Base-by-base conservation (phyloP, 2,888 invertebrate genomes). In the Dastarcus helophoroides region DNA sequence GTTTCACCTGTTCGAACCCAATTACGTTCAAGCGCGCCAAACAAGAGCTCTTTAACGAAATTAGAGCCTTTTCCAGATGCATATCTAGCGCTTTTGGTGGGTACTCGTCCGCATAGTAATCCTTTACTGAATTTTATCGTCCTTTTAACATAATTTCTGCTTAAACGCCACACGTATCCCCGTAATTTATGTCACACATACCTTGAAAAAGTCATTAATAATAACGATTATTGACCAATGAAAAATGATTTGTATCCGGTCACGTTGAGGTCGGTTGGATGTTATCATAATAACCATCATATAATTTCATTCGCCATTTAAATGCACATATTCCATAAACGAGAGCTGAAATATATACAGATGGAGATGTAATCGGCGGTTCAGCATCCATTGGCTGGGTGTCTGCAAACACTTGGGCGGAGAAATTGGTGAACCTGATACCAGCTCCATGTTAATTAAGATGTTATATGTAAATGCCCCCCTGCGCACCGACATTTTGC, bases 391-490 rank as follows among this genome's bases (percentile, higher is more conserved):
- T 26, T 40, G 44, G 48, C 45, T 50, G 47, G n/a, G 53, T 47
- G 50, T 50, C 42, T 43, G 44, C 48, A 53, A 55, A 50, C 50
- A 53, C 45, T 51, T 54, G 54, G 56, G 56, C 54, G 55, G 48
- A 42, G 39, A 48, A 44, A 41, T 44, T 48, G 45, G 44, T 44
- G 43, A 43, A 43, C 43, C 39, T 38, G 40, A 42, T 46, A 46
- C 42, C 41, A 40, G n/a, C 45, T 44, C 47, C 46, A 48, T 48
- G 43, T 44, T 57, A 59, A 59, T 59, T 58, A 59, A 57, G 55
- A 56, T 48, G 50, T 50, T 52, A 50, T 53, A 55, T 54, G 53
- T 47, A 54, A 54, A 54, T 55, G 41, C n/a, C n/a, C n/a, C n/a
- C n/a, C n/a, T n/a, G n/a, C n/a, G n/a, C n/a, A n/a, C n/a, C n/a